These are phyloP conservation scores for Daktulosphaira vitifoliae DNA, from an alignment of 1,140 invertebrate genomes.

Conservation along the genomic window DNA sequence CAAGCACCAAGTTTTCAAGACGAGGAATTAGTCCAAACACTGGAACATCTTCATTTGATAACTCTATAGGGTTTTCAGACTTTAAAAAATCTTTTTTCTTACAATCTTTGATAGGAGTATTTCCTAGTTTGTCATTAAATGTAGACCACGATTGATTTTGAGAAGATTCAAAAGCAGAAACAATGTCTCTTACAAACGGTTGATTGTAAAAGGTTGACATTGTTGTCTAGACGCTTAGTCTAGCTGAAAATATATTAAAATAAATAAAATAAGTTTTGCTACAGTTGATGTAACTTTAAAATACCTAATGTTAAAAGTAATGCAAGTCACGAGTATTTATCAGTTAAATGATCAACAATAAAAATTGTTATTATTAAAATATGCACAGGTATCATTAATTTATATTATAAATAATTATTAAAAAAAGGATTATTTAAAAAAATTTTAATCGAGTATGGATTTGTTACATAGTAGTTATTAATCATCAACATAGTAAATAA, in stretches of 20 bases:
- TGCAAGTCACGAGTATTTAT: too few relatives aligned
- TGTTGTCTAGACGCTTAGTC: slow-evolving; percentile 15
- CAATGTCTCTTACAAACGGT: slow-evolving; percentile 8
- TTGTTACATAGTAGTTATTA: too few relatives aligned
- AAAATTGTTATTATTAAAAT: too few relatives aligned
- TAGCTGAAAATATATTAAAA: slow-evolving; percentile 30
- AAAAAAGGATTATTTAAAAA: too few relatives aligned
- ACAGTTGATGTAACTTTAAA: too few relatives aligned
- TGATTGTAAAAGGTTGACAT: slow-evolving; percentile 6
- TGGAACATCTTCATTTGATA: slow-evolving; percentile 5
- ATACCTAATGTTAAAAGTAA: too few relatives aligned
- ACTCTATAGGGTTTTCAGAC: slow-evolving; percentile 1
- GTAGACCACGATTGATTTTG: slow-evolving; percentile 29
- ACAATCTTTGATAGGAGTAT: not conserved
- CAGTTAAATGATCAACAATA: too few relatives aligned
- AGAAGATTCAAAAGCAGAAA: slow-evolving; percentile 23
- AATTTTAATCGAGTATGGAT: too few relatives aligned
- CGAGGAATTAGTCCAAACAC: slow-evolving; percentile 15
- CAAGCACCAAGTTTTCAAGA: slow-evolving; percentile 14
- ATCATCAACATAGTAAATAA: too few relatives aligned
- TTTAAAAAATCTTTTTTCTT: slow-evolving; percentile 2
- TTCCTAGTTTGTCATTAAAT: not conserved
- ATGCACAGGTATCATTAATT: too few relatives aligned
- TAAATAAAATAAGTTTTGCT: too few relatives aligned
- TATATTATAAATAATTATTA: too few relatives aligned